Percentiles rank a stretch among this genome's conserved stretches.
Conservation (phyloP, 2,888 invertebrate genomes). For the Quadriops clusia region DNA sequence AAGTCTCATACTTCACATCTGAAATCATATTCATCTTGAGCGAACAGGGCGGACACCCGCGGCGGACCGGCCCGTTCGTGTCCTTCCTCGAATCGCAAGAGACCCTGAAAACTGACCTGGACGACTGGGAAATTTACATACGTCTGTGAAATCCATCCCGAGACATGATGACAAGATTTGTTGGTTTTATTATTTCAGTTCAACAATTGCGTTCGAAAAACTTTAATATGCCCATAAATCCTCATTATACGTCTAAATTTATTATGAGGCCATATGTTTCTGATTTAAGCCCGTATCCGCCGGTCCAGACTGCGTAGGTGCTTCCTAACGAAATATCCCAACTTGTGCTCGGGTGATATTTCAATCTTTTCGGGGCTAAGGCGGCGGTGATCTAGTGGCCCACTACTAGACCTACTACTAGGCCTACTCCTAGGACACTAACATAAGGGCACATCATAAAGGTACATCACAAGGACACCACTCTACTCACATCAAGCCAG, state of each 20-base stretch:
- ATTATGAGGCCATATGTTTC: slow-evolving; percentile 5
- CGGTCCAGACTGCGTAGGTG: too few species aligned
- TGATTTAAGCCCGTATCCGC: too few species aligned
- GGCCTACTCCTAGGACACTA: too few species aligned
- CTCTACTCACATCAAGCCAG: too few species aligned
- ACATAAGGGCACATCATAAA: too few species aligned
- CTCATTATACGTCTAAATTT: slow-evolving; percentile 6
- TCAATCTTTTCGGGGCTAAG: too few species aligned
- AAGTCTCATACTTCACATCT: slow-evolving; percentile 6
- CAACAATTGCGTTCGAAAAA: slow-evolving; percentile 7
- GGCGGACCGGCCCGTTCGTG: slow-evolving; percentile 1
- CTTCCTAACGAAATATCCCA: too few species aligned
- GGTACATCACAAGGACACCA: too few species aligned
- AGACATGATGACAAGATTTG: slow-evolving; percentile 8
- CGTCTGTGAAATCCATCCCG: slow-evolving; percentile 7
- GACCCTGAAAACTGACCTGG: background rate
- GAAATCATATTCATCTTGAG: slow-evolving; percentile 5
- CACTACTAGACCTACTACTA: too few species aligned
- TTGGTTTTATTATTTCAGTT: slow-evolving; percentile 6
- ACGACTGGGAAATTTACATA: slow-evolving; percentile 4
- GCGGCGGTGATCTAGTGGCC: too few species aligned
- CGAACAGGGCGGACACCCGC: slow-evolving; percentile 6
- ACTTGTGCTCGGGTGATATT: too few species aligned
- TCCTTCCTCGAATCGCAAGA: background rate
- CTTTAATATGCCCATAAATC: slow-evolving; percentile 6